A percentile compares a stretch with the other conserved stretches of the same genome.
These are phyloP conservation scores for Parotocinclus haroldoi DNA, from an alignment of 2,797 vertebrate species.

Conservation along the genomic window DNA sequence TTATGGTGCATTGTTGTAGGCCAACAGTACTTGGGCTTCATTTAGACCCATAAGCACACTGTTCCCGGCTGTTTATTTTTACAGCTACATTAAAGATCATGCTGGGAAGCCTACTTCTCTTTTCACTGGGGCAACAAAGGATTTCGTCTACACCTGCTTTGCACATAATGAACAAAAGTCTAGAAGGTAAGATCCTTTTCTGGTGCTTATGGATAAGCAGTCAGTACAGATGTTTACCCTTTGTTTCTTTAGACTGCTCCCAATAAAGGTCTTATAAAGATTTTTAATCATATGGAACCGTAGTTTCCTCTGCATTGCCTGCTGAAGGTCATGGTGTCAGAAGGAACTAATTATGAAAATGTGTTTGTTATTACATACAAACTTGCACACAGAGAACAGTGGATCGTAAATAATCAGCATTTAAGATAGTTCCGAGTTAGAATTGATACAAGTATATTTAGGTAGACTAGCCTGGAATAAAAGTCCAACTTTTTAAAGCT, in stretches of 20 bases:
- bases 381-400: too few relatives aligned
- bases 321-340: too few relatives aligned
- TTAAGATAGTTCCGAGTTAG: too few relatives aligned
- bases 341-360: too few relatives aligned
- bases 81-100: conserved; percentile 67
- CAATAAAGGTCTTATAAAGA: not conserved
- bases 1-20: conserved; percentile 56
- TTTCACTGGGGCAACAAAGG: conserved; percentile 31
- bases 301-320: too few relatives aligned
- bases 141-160: conserved; percentile 42
- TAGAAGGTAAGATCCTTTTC: not conserved
- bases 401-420: too few relatives aligned
- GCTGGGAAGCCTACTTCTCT: conserved; percentile 21
- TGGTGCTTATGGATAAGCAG: conserved; percentile 3
- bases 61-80: conserved; percentile 70
- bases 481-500: too few relatives aligned
- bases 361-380: too few relatives aligned
- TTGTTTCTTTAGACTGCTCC: not conserved
- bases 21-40: conserved; percentile 35
- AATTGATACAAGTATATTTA: too few relatives aligned
- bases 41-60: conserved; percentile 52
- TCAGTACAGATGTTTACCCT: conserved; percentile 7
- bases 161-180: conserved; percentile 19
- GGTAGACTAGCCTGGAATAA: too few relatives aligned
- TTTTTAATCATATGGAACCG: too few relatives aligned